A percentile compares a stretch with the other conserved stretches of the same genome.
Evolutionary conservation across 2,113 vertebrate species (phyloP).

Genomic region (Pseudonaja textilis): DNA sequence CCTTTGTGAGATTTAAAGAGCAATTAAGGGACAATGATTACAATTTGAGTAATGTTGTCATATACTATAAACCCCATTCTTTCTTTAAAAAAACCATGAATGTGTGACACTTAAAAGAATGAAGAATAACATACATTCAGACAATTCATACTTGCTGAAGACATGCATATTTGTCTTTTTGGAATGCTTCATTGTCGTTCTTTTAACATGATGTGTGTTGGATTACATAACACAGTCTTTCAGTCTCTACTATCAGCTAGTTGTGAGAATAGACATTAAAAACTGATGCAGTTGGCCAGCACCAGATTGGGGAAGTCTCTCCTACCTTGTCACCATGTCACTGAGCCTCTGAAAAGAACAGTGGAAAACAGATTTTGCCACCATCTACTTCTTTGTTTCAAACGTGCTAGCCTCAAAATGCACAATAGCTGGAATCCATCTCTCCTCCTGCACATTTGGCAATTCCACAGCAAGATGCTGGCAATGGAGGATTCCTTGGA

Average conservation of each 20-base stretch:
- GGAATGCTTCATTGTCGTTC: neutral
- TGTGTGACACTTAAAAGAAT: neutral
- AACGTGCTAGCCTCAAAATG: neutral
- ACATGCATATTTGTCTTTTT: neutral
- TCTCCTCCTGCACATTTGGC: neutral
- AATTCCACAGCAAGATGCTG: slow-evolving; percentile 4
- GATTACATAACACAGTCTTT: neutral
- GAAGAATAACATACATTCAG: neutral
- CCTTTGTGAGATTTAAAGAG: neutral
- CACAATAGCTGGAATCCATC: neutral
- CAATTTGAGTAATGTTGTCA: neutral
- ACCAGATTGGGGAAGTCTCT: neutral
- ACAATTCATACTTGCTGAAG: neutral
- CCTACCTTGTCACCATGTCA: neutral
- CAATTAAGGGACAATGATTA: neutral
- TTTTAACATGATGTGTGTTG: neutral
- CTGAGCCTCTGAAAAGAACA: neutral
- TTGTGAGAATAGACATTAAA: neutral
- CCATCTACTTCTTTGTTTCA: neutral
- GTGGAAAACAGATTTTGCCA: neutral
- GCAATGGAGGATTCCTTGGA: neutral
- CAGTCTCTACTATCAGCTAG: neutral
- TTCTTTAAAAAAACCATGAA: neutral
- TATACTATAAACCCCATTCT: neutral
- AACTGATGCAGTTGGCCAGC: neutral